Evolutionary conservation across 2,888 invertebrate genomes (phyloP), one percentile per base, ranked within the genome.

Genomic region (Harpalus rufipes): DNA sequence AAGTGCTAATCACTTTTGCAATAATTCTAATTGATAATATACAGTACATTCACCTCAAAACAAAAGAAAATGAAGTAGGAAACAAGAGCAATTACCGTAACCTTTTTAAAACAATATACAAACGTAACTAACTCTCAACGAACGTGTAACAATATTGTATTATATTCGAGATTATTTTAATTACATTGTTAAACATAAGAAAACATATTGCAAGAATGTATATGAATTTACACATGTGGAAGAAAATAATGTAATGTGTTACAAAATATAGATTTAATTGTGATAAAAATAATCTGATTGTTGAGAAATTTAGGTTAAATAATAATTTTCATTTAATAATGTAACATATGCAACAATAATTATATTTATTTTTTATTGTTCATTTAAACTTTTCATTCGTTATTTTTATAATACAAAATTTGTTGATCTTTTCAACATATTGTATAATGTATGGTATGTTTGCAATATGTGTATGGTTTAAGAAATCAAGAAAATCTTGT

Each of bases 41-140:
- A 72, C 39, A 72, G 72, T 39, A 41, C 74, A 74, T 21, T 74
- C n/a, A 44, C 44, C 74, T 63, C 44, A 18, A 10, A 63, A 25
- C 32, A 32, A 10, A 12, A 21, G 63, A 8, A 16, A 32, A 6
- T 32, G 32, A 32, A 12, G 63, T 21, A 63, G 21, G 21, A 18
- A 21, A 25, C 18, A 12, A 21, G 32, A 18, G 1, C 21, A 25
- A 63, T 63, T 63, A 63, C 8, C 63, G 25, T 63, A 63, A 63
- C 63, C 63, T 63, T 21, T 8, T 18, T 18, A 59, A 10, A 63
- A 63, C 63, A 63, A 63, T 63, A 21, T 25, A 21, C 12, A 16
- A 63, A 63, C 18, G 21, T 21, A 63, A 63, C 25, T 21, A 63
- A 21, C 25, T 63, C 63, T 21, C 63, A 63, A 25, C 61, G 25